Evolutionary conservation across 1,140 invertebrate genomes (phyloP), one percentile per base, ranked within the genome.

Genomic region (Epicauta chinensis): DNA sequence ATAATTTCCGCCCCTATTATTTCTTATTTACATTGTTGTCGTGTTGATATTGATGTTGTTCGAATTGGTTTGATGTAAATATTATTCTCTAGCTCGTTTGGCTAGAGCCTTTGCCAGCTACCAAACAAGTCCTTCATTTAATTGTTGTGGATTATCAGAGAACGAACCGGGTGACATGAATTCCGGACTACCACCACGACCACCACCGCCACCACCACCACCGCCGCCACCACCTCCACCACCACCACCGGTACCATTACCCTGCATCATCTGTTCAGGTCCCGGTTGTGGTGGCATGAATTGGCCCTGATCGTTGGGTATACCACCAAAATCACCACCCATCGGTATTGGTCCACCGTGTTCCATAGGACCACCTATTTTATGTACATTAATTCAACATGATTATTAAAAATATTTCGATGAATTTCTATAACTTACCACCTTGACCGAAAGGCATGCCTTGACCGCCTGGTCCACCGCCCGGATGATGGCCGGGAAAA

Each of bases 401-500:
- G n/a, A n/a, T n/a, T n/a, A n/a, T n/a, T n/a, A n/a, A n/a, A n/a
- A n/a, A n/a, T n/a, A n/a, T n/a, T n/a, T n/a, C n/a, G n/a, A n/a
- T n/a, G n/a, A n/a, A n/a, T n/a, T n/a, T n/a, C n/a, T n/a, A n/a
- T n/a, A 12, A 34, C 32, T 15, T 79, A 79, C 83, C 84, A 75
- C 81, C 84, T 69, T 81, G 81, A 56, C 78, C 81, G 61, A 87
- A 88, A 14, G 84, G 82, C 76, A 82, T 81, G 14, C 83, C 78
- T 51, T 83, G 84, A 39, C 84, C 86, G n/a, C 70, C 64, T 14
- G 83, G 78, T 35, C 83, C 85, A 36, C 83, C 86, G 2, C 87
- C 82, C 66, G 87, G 85, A 72, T 83, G 81, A 46, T 82, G 84
- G 30, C 82, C 81, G 44, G 83, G 78, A 73, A 93, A 94, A 75